Percentiles rank a stretch among this genome's conserved stretches.
Conservation (phyloP, 2,888 invertebrate genomes). For the Allacma fusca region DNA sequence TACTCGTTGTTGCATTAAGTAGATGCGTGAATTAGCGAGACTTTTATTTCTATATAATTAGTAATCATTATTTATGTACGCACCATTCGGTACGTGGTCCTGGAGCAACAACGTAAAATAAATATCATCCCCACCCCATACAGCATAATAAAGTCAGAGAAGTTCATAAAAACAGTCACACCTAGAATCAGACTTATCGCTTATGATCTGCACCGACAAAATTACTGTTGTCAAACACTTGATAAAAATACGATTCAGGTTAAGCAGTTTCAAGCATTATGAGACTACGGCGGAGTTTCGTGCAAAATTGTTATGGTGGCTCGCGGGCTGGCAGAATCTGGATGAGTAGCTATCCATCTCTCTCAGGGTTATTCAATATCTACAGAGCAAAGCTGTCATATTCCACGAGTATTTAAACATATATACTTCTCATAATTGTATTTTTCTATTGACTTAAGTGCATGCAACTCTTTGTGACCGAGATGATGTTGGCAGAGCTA, state of each 20-base stretch:
- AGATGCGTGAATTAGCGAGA: too few species aligned
- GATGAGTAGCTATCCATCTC: background rate
- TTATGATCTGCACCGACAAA: background rate
- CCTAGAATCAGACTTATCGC: background rate
- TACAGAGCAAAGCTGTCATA: background rate
- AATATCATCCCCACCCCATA: too few species aligned
- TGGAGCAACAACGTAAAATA: too few species aligned
- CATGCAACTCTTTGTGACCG: background rate
- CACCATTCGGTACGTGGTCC: too few species aligned
- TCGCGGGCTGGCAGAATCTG: background rate
- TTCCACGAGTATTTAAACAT: background rate
- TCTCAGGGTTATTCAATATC: background rate
- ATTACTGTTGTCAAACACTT: constrained; percentile 18
- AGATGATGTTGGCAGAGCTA: too few species aligned
- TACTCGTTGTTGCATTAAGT: too few species aligned
- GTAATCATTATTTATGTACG: too few species aligned
- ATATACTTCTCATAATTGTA: background rate
- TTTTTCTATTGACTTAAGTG: background rate
- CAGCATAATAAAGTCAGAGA: too few species aligned
- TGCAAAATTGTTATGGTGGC: background rate
- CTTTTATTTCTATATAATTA: too few species aligned
- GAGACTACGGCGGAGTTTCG: background rate
- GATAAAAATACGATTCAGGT: constrained; percentile 2
- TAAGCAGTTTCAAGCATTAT: background rate
- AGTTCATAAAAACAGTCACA: background rate